Base-by-base conservation (phyloP, 2,797 vertebrate genomes). In the Coilia nasus region DNA sequence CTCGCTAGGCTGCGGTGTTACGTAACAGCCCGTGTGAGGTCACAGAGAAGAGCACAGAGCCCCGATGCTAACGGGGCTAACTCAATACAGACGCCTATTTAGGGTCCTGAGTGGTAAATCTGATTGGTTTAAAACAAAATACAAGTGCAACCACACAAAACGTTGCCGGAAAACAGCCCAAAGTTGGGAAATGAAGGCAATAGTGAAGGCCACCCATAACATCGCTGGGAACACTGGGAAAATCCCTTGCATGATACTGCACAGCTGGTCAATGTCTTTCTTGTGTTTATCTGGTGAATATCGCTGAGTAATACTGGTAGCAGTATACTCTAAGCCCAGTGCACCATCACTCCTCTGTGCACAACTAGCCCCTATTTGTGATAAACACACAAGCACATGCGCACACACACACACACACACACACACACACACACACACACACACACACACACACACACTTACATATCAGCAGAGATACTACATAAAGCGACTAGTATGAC, bases 301-400 rank as follows among this genome's bases (percentile, higher is more conserved):
- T 44, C 44, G 31, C 35, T 31, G 31, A 41, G 44, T 78, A 17
- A 21, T 78, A 21, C 35, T 78, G 71, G 71, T 21, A 44, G 17
- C 5, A 44, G 44, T 78, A 44, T 78, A 21, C 19, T 21, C 1
- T 10, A 75, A 75, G 12, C 15, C 15, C 67, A 35, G 11, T 75
- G 25, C 15, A 35, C 15, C 60, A 2, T 41, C 35, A 75, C 14
- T 75, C 12, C 15, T 5, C 3, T 75, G 31, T 35, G 15, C 15
- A 35, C 67, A 75, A 41, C 31, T 78, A 1, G 71, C 35, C 71
- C 71, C 15, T 44, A 41, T 78, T 78, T 78, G 25, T 78, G 71
- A 71, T 12, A 28, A 25, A 62, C 60, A 62, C 60, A 25, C 60
- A 62, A 81, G 85, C 85, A 87, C 86, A 78, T n/a, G 23, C 59